Conservation (phyloP, 2,888 invertebrate species). For the Cremastinae sp. region DNA sequence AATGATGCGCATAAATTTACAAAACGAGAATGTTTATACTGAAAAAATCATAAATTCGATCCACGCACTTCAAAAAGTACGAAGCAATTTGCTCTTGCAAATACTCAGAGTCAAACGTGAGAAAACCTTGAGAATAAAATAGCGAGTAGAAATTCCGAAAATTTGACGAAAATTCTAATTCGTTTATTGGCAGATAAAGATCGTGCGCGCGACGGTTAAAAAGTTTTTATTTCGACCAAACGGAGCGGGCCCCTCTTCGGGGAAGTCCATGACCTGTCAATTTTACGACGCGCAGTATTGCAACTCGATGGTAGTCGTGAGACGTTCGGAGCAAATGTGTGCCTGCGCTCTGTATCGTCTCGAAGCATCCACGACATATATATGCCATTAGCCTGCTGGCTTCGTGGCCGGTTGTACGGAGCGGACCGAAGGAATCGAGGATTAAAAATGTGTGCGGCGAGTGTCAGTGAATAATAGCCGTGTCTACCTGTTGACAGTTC, state of each 20-base stretch:
- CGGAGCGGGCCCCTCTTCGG: background rate
- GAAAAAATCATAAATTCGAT: no score
- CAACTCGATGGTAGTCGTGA: slow-evolving; percentile 13
- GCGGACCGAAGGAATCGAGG: background rate
- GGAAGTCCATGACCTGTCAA: slow-evolving; percentile 37
- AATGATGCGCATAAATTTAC: no score
- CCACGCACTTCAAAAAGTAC: no score
- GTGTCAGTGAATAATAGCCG: slow-evolving; percentile 40
- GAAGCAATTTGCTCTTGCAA: no score
- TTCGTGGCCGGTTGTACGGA: slow-evolving; percentile 5
- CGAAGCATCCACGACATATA: slow-evolving; percentile 18
- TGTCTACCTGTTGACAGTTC: slow-evolving; percentile 52
- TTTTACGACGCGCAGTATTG: slow-evolving; percentile 29
- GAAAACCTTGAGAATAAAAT: no score
- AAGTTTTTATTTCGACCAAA: slow-evolving; percentile 4
- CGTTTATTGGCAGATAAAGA: no score
- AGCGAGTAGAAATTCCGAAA: no score
- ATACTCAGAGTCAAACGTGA: no score
- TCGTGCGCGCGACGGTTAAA: background rate
- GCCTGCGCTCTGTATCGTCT: slow-evolving; percentile 10
- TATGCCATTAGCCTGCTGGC: slow-evolving; percentile 5
- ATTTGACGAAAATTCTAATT: no score
- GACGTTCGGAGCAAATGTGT: background rate
- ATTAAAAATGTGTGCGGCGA: slow-evolving; percentile 9
- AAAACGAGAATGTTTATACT: no score